phyloP scores from a whole-genome alignment of 1,140 invertebrate genomes.

The Apocrypta bakeri region DNA sequence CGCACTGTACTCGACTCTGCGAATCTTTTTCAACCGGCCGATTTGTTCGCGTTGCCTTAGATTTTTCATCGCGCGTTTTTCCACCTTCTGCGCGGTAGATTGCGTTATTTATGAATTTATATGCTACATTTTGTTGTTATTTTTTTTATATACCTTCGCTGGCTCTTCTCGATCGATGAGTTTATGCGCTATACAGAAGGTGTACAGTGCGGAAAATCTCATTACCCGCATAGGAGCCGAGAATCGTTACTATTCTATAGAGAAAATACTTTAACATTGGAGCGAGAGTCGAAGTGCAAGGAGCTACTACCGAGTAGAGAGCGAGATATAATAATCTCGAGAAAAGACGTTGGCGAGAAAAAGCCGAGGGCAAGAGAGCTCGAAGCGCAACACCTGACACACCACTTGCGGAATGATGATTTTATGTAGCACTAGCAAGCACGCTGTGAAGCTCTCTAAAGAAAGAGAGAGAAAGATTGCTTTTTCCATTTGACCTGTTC shows the following conservation, averaged over 20 bases:
- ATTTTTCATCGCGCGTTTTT: background rate
- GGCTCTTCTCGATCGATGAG: background rate
- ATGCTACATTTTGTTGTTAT: too few relatives aligned
- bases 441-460: background rate
- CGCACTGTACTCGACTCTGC: slow-evolving; percentile 27
- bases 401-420: slow-evolving; percentile 35
- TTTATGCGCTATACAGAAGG: too few relatives aligned
- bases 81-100: background rate
- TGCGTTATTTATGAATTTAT: background rate
- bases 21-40: slow-evolving; percentile 29
- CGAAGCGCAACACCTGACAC: slow-evolving; percentile 3
- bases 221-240: background rate
- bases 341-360: background rate
- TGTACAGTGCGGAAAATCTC: background rate
- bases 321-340: too few relatives aligned
- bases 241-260: background rate
- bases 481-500: slow-evolving; percentile 44
- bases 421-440: background rate
- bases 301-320: too few relatives aligned
- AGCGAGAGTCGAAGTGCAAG: too few relatives aligned
- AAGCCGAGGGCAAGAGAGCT: background rate
- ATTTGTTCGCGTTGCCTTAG: slow-evolving; percentile 21
- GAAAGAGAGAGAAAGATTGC: slow-evolving; percentile 40
- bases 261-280: background rate
- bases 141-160: too few relatives aligned